Conservation (phyloP, 2,888 invertebrate species). For the Dinocampus coccinellae region DNA sequence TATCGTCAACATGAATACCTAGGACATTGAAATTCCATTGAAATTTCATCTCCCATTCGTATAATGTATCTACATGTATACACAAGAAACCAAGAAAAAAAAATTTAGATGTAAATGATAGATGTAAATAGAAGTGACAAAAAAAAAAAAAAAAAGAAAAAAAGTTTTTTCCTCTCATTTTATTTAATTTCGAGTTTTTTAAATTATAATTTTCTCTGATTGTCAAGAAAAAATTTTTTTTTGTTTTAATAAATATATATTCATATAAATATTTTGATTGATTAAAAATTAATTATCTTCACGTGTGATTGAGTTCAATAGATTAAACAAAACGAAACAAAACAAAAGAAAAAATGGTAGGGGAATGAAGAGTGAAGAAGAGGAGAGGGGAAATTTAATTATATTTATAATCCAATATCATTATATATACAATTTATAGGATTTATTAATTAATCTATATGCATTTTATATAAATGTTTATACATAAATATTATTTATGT, state of each 20-base stretch:
- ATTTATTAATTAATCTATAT: slow-evolving; percentile 29
- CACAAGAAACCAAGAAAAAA: neutral
- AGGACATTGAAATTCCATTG: neutral
- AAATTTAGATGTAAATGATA: no score
- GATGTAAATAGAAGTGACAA: no score
- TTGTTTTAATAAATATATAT: no score
- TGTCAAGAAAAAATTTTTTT: no score
- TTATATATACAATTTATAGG: neutral
- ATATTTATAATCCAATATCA: slow-evolving; percentile 22
- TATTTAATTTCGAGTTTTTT: no score
- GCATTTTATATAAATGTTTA: slow-evolving; percentile 8
- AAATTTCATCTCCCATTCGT: slow-evolving; percentile 1
- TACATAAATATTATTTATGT: neutral
- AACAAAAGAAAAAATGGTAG: no score
- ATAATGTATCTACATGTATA: neutral
- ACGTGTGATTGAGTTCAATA: slow-evolving; percentile 40
- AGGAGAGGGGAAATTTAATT: slow-evolving; percentile 31
- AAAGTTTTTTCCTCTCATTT: neutral
- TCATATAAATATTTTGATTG: slow-evolving; percentile 31
- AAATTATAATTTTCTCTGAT: no score
- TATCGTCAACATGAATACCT: slow-evolving; percentile 5
- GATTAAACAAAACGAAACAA: slow-evolving; percentile 2
- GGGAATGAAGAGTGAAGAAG: no score
- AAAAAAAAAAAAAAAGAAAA: neutral
- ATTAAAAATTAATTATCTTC: slow-evolving; percentile 42